These are phyloP conservation scores for Mythimna pallens DNA, from an alignment of 2,888 invertebrate species.

Conservation along the genomic window DNA sequence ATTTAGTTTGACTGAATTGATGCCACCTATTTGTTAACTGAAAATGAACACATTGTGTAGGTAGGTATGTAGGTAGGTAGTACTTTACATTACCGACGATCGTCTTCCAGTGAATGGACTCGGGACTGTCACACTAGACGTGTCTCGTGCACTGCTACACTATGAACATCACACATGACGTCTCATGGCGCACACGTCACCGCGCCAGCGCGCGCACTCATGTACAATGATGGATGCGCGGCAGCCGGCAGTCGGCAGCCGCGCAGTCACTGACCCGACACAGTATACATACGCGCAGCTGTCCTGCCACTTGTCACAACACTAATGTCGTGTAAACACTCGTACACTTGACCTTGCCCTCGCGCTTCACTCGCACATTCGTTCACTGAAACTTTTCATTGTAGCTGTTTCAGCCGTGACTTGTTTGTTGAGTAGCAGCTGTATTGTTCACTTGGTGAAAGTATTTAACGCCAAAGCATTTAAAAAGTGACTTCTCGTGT, in stretches of 20 bases:
- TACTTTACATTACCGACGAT: background rate
- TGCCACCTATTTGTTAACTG: background rate
- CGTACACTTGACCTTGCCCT: slow-evolving; percentile 34
- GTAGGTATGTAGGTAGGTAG: no score
- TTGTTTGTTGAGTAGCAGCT: background rate
- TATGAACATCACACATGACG: background rate
- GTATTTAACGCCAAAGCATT: background rate
- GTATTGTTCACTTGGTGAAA: background rate
- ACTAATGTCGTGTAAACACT: slow-evolving; percentile 26
- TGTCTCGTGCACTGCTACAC: background rate
- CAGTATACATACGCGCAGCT: slow-evolving; percentile 18
- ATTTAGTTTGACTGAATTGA: background rate
- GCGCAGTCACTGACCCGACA: slow-evolving; percentile 15
- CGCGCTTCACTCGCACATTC: background rate
- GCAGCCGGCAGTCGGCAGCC: slow-evolving; percentile 20
- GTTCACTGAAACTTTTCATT: background rate
- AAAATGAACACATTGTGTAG: background rate
- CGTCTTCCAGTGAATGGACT: background rate
- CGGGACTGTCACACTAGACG: background rate
- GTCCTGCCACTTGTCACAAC: slow-evolving; percentile 36
- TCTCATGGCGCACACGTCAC: background rate
- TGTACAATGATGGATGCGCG: slow-evolving; percentile 25
- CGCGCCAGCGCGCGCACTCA: background rate
- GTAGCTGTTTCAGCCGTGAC: background rate
- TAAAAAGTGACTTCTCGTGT: no score